phyloP scores from a whole-genome alignment of 2,797 vertebrate genomes.

The Bryconaethiops microstoma region DNA sequence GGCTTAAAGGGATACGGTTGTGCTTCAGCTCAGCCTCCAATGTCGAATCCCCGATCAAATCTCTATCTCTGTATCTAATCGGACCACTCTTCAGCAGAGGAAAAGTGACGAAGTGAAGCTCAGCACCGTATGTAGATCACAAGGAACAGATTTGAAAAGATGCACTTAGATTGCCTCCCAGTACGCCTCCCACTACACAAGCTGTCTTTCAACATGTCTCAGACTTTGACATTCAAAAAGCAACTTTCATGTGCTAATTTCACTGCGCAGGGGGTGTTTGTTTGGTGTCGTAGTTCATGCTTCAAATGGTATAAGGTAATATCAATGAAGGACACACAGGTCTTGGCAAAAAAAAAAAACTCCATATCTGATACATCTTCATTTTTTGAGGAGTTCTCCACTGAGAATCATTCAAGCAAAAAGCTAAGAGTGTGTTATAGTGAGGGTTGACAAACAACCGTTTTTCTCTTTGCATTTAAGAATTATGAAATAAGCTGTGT shows the following conservation, averaged over 20 bases:
- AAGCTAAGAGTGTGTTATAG: too few species aligned
- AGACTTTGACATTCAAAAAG: conserved; percentile 53
- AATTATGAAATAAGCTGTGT: too few species aligned
- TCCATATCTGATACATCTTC: neutral
- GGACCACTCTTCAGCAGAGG: neutral
- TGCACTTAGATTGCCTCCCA: conserved; percentile 56
- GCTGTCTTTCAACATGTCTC: conserved; percentile 63
- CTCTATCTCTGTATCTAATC: conserved; percentile 1
- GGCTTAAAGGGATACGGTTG: conserved; percentile 6
- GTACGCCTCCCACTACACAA: conserved; percentile 59
- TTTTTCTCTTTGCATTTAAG: too few species aligned
- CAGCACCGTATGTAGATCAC: conserved; percentile 18
- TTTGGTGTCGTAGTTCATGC: conserved; percentile 48
- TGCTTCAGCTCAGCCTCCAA: neutral
- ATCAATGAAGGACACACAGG: neutral
- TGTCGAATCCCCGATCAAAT: neutral
- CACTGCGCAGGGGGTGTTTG: conserved; percentile 54
- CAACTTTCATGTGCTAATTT: conserved; percentile 61
- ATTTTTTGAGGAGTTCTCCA: neutral
- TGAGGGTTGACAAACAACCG: too few species aligned
- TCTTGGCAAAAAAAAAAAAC: neutral
- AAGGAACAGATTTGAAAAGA: conserved; percentile 5
- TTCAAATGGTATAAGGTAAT: neutral
- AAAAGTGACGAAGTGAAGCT: neutral
- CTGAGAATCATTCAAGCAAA: neutral